Percentiles rank a stretch among this genome's conserved stretches.
These are phyloP conservation scores for Stercorarius parasiticus DNA, from an alignment of 2,113 vertebrate genomes.

Conservation along the genomic window DNA sequence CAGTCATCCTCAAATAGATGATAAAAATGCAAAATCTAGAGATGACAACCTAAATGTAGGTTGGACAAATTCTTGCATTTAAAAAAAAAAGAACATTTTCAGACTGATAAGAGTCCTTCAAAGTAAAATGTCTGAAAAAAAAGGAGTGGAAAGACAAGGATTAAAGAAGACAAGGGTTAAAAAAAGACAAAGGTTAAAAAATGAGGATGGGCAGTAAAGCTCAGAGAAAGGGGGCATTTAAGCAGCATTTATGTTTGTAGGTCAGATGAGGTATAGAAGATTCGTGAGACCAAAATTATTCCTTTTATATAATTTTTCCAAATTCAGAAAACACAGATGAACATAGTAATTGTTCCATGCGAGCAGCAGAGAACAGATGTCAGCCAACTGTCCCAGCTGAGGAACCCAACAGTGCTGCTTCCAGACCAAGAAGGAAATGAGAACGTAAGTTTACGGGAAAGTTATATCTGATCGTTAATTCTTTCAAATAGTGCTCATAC, in stretches of 20 bases:
- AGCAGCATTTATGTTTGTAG: neutral
- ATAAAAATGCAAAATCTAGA: neutral
- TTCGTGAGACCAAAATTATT: neutral
- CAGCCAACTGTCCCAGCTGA: neutral
- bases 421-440: neutral
- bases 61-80: neutral
- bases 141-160: neutral
- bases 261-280: neutral
- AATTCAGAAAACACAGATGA: neutral
- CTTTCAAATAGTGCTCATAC: neutral
- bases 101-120: neutral
- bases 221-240: neutral
- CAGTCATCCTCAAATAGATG: neutral
- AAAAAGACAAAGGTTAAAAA: neutral
- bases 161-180: neutral
- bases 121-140: neutral
- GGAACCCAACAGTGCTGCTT: neutral
- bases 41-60: constrained; percentile 27
- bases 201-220: neutral
- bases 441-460: neutral
- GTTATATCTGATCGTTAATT: neutral
- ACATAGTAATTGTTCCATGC: neutral
- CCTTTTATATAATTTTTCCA: neutral
- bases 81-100: neutral
- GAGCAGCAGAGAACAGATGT: neutral